Conservation (phyloP, 1,140 invertebrate species). For the Nasonia longicornis region DNA sequence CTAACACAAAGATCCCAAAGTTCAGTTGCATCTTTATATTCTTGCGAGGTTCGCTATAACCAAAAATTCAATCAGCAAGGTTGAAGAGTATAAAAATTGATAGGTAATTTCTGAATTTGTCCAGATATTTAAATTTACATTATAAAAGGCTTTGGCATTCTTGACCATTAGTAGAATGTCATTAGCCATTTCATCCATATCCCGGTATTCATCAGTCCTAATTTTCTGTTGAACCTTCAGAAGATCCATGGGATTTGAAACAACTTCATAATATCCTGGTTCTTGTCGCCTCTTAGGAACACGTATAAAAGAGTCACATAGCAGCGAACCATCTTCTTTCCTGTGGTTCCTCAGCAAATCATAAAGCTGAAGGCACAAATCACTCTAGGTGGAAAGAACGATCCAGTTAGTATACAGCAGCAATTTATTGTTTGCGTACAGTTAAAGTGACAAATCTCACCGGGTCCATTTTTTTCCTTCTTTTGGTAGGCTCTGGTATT, state of each 20-base stretch:
- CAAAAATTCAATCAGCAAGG: neutral
- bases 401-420: neutral
- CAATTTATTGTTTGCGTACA: too few species aligned
- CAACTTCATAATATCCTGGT: conserved; percentile 91
- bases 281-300: conserved; percentile 92
- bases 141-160: conserved; percentile 95
- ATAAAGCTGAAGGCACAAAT: conserved; percentile 92
- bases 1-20: conserved; percentile 85
- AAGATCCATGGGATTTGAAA: conserved; percentile 93
- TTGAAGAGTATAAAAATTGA: neutral
- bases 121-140: conserved; percentile 67
- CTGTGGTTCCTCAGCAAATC: conserved; percentile 91
- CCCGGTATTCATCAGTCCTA: conserved; percentile 94
- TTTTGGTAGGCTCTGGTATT: conserved; percentile 67
- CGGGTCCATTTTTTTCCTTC: conserved; percentile 71
- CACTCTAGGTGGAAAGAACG: conserved; percentile 70
- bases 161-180: conserved; percentile 91
- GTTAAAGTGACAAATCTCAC: conserved; percentile 55
- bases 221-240: conserved; percentile 95
- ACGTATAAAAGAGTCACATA: conserved; percentile 95
- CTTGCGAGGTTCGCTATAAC: conserved; percentile 78
- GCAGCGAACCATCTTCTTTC: conserved; percentile 89
- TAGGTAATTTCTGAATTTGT: neutral
- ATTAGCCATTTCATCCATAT: conserved; percentile 86
- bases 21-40: conserved; percentile 92